phyloP scores from a whole-genome alignment of 2,888 invertebrate genomes.

The Protonemura montana region DNA sequence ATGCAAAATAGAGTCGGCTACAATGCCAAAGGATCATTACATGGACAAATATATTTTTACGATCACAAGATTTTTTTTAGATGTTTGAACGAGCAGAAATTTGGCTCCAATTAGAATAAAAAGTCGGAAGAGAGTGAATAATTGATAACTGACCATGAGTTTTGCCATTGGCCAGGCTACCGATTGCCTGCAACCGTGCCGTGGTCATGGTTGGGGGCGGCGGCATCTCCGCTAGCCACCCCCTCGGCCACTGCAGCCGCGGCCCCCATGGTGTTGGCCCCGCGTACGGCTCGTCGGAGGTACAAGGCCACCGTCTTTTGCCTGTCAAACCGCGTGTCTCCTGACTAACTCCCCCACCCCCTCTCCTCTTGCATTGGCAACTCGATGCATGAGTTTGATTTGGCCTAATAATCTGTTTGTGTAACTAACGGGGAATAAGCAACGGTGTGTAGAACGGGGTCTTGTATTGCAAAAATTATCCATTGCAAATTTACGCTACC shows the following conservation, averaged over 20 bases:
- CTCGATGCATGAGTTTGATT: neutral
- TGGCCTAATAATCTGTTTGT: neutral
- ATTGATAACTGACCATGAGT: neutral
- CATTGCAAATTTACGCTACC: no score
- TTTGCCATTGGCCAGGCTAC: conserved; percentile 66
- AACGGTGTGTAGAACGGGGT: neutral
- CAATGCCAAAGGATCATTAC: no score
- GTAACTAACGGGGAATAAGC: neutral
- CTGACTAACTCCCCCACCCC: conserved; percentile 19
- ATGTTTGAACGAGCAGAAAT: no score
- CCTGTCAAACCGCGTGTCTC: conserved; percentile 41
- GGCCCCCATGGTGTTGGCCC: conserved; percentile 73
- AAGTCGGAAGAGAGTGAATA: no score
- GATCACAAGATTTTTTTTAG: no score
- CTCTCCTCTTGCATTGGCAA: neutral
- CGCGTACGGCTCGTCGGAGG: conserved; percentile 77
- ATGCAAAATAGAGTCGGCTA: neutral
- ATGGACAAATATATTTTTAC: no score
- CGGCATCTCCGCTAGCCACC: conserved; percentile 62
- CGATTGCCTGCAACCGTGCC: conserved; percentile 75
- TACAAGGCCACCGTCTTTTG: conserved; percentile 57
- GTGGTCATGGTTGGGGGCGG: conserved; percentile 75
- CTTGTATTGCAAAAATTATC: no score
- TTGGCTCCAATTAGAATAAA: no score
- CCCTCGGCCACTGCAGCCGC: conserved; percentile 60